Base-by-base conservation (phyloP, 2,113 vertebrate genomes). In the Zosterops pallidus region DNA sequence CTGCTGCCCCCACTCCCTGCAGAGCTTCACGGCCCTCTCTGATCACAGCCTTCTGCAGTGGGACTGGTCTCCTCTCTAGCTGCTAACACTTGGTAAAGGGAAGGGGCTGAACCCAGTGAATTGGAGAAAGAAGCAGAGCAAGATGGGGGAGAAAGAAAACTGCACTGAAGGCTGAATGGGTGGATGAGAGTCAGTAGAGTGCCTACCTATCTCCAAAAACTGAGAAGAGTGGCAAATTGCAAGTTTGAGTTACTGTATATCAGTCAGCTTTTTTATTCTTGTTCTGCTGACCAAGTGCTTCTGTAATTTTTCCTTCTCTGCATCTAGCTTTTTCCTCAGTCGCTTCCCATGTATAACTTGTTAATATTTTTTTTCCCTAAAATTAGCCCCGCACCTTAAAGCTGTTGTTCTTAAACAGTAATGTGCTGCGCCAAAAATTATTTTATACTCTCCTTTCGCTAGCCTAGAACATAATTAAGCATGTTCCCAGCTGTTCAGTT, bases 1-100 rank as follows among this genome's bases (percentile, higher is more conserved):
- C 22, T 28, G 15, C 44, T 55, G 25, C 35, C 17, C 42, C 21
- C 0, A 0, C 8, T 74, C 31, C 33, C 26, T 3, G 4, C 52
- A 52, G 65, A 59, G 46, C 21, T 7, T 11, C 70, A 17, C 0
- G 0, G 22, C 29, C 3, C 8, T 31, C 11, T 21, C 26, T 21
- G 82, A 68, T 50, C 65, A 11, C 2, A 3, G 13, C 37, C 14
- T 11, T 62, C 64, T 63, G n/a, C 5, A 0, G 18, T 1, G 0
- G 18, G 24, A 44, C 24, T 31, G 24, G 8, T 39, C 31, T 88
- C 21, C 13, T 33, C 21, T 74, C 22, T 9, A 23, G n/a, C 57
- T 79, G 12, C 70, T 74, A 46, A 24, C 16, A 5, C 14, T 17
- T 18, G 26, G 2, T 23, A 15, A 49, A 80, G 28, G 41, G 17